Base-by-base conservation (phyloP, 2,113 vertebrate species). In the Orcinus orca region DNA sequence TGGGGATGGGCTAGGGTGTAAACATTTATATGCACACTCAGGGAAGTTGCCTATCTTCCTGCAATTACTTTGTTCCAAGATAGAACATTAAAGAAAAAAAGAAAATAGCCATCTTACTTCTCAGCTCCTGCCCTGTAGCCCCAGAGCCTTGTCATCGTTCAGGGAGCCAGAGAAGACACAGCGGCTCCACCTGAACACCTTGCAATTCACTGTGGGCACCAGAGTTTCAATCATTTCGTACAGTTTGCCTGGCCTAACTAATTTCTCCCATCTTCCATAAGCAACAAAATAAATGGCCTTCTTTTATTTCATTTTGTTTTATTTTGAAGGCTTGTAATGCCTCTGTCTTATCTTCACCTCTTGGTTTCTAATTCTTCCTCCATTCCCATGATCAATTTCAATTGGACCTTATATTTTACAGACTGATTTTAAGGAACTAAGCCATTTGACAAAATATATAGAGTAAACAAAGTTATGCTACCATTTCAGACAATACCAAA, bases 361-460 rank as follows among this genome's bases (percentile, higher is more conserved):
- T 17, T n/a, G 73, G 23, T 62, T 93, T 95, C 62, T 67, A 82
- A 82, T 95, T 95, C 41, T 80, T 86, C n/a, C n/a, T 80, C 53
- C 60, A 73, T 68, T 84, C 65, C 62, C 58, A 8, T 63, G 6
- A 87, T 60, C 33, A 92, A 29, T 55, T 85, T 90, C 83, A 89
- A 29, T 70, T n/a, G 80, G 20, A 70, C 13, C 33, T 92, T 67
- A 36, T 70, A 47, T 63, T 93, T 94, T 77, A 71, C 38, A 82
- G 38, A 91, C 33, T 80, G 47, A 44, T 60, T 88, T 94, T 86
- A 53, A 63, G 58, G 23, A 79, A 71, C 71, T 80, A 96, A 80
- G 13, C 3, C 62, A 88, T 77, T 84, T 38, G n/a, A 77, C 23
- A 82, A 38, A 93, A 95, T 76, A 76, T 14, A 50, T 10, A 65